phyloP scores from a whole-genome alignment of 2,888 invertebrate genomes.

The Stegana nigrithorax region DNA sequence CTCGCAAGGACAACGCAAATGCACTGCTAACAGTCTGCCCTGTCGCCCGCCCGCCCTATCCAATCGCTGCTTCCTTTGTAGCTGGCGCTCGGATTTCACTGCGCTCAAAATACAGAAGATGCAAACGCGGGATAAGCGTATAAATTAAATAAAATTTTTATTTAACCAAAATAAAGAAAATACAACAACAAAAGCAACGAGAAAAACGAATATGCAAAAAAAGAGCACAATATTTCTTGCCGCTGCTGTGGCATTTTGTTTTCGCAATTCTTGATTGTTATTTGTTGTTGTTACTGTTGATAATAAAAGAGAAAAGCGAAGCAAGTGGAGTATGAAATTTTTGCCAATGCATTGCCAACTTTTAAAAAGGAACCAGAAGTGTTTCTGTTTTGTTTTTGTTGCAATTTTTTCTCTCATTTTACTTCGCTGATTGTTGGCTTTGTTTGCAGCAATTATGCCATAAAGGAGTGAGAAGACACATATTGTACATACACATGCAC shows the following conservation, averaged over 20 bases:
- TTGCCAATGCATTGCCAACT: conserved; percentile 15
- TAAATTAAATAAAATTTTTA: conserved; percentile 17
- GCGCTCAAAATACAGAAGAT: background rate
- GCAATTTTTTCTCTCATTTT: too few species aligned
- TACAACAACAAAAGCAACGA: background rate
- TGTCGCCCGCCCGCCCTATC: too few species aligned
- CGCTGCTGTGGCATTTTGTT: background rate
- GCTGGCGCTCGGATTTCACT: background rate
- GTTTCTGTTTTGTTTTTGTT: too few species aligned
- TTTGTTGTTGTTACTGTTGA: conserved; percentile 35
- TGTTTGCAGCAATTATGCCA: too few species aligned
- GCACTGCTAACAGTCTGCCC: background rate
- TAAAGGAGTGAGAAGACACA: too few species aligned
- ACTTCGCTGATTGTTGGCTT: background rate
- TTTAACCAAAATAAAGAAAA: background rate
- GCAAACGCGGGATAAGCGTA: conserved; percentile 11
- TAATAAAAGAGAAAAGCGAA: conserved; percentile 42
- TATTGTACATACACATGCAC: too few species aligned
- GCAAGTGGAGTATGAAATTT: background rate
- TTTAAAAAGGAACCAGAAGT: too few species aligned
- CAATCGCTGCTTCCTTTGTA: too few species aligned
- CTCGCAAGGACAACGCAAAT: conserved; percentile 6
- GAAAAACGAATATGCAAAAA: background rate
- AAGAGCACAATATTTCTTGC: conserved; percentile 4
- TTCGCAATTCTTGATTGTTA: background rate